Percentiles rank a stretch among this genome's conserved stretches.
phyloP scores from a whole-genome alignment of 2,797 vertebrate genomes.

The Lophotriccus pileatus region DNA sequence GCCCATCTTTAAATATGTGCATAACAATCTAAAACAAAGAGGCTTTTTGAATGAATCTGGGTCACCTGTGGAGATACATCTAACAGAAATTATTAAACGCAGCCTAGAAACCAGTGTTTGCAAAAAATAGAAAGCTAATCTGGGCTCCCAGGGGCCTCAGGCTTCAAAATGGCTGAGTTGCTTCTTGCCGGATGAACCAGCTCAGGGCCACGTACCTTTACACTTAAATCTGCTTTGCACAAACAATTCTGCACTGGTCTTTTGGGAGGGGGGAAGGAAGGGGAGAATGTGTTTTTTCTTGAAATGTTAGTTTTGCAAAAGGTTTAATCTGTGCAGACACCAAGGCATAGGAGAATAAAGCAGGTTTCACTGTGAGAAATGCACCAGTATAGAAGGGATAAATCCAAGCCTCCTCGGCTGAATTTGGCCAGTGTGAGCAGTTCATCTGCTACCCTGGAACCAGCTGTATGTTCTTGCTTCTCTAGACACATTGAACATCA shows the following conservation, averaged over 20 bases:
- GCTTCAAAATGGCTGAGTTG: conserved; percentile 8
- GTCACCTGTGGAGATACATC: conserved; percentile 12
- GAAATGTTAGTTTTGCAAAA: background rate
- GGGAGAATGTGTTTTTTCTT: background rate
- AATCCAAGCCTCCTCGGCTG: background rate
- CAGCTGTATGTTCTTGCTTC: background rate
- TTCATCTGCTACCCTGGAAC: background rate
- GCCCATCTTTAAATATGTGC: conserved; percentile 32
- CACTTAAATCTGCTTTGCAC: background rate
- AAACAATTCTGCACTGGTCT: background rate
- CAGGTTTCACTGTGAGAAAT: background rate
- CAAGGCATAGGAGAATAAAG: background rate
- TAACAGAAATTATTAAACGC: conserved; percentile 22
- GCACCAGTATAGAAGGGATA: background rate
- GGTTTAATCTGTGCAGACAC: background rate
- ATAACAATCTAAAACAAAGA: conserved; percentile 40
- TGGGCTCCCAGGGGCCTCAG: background rate
- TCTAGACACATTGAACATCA: background rate
- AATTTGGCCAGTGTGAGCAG: background rate
- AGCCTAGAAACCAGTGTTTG: background rate
- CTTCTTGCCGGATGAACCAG: background rate
- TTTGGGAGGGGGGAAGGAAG: background rate
- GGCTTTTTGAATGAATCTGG: conserved; percentile 37
- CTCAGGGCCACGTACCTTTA: background rate
- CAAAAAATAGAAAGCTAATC: background rate